These are phyloP conservation scores for Neoaliturus tenellus DNA, from an alignment of 2,888 invertebrate genomes.

Conservation along the genomic window DNA sequence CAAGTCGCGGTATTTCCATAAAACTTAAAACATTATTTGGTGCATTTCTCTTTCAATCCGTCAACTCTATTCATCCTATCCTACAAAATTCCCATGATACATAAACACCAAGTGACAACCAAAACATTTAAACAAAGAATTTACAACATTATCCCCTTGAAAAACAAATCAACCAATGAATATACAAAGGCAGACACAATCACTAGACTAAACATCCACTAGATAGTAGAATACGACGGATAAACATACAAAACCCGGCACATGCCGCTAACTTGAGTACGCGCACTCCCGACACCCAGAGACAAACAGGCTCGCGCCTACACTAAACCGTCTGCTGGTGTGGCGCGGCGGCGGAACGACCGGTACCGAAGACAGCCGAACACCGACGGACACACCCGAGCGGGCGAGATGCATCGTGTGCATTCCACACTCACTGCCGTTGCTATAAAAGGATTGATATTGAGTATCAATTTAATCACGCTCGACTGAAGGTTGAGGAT, in stretches of 20 bases:
- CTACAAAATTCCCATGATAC: too few species aligned
- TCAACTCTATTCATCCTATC: too few species aligned
- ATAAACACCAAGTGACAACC: too few species aligned
- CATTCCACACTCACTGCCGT: not conserved
- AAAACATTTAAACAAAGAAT: too few species aligned
- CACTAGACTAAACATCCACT: not conserved
- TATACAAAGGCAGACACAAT: constrained; percentile 17
- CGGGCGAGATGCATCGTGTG: not conserved
- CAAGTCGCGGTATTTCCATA: too few species aligned
- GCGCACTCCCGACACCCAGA: not conserved
- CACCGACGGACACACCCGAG: not conserved
- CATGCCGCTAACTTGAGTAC: not conserved
- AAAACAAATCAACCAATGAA: too few species aligned
- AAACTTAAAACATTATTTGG: too few species aligned
- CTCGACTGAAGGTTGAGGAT: too few species aligned
- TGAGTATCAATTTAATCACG: not conserved
- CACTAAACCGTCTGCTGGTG: not conserved
- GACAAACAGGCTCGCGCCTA: constrained; percentile 19
- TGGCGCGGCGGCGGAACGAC: constrained; percentile 10
- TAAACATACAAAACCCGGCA: not conserved
- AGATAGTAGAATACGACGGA: not conserved
- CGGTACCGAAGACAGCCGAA: constrained; percentile 20
- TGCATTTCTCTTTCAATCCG: too few species aligned
- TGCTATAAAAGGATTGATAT: not conserved
- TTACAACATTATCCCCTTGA: too few species aligned